Evolutionary conservation across 2,888 invertebrate species (phyloP).

Genomic region (Oasisia sp.): DNA sequence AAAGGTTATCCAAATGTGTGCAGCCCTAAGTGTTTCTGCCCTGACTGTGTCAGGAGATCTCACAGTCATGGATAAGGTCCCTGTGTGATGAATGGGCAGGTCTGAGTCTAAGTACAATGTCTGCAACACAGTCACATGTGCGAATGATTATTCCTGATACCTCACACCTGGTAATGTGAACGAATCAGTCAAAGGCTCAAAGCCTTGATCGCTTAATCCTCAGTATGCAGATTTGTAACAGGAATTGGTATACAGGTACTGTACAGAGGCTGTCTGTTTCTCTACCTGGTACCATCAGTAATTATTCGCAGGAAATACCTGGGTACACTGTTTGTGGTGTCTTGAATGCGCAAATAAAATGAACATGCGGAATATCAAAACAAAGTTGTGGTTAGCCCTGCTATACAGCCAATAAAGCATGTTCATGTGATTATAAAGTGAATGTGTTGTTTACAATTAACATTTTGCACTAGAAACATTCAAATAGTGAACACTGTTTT

Average conservation of each 20-base stretch:
- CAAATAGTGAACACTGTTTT: too few relatives aligned
- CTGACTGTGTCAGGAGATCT: not conserved
- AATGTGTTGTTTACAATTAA: too few relatives aligned
- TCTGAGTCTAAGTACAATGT: not conserved
- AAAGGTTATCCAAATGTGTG: not conserved
- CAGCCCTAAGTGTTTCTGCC: not conserved
- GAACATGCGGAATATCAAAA: too few relatives aligned
- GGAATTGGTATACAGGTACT: not conserved
- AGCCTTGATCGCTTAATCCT: not conserved
- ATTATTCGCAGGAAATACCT: too few relatives aligned
- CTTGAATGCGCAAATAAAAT: too few relatives aligned
- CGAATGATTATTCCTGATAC: not conserved
- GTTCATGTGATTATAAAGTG: too few relatives aligned
- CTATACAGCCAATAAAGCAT: too few relatives aligned
- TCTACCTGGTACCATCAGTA: too few relatives aligned
- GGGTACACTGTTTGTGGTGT: too few relatives aligned
- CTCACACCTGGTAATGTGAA: not conserved
- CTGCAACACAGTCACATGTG: not conserved
- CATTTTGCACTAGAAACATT: too few relatives aligned
- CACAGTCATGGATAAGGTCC: not conserved
- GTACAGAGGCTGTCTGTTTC: too few relatives aligned
- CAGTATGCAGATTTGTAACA: not conserved
- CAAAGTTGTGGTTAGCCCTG: too few relatives aligned
- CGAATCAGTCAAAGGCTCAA: not conserved
- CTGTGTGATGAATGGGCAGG: not conserved